Evolutionary conservation across 1,140 invertebrate genomes (phyloP).

Genomic region (roundworm (Caenorhabditis elegans)): DNA sequence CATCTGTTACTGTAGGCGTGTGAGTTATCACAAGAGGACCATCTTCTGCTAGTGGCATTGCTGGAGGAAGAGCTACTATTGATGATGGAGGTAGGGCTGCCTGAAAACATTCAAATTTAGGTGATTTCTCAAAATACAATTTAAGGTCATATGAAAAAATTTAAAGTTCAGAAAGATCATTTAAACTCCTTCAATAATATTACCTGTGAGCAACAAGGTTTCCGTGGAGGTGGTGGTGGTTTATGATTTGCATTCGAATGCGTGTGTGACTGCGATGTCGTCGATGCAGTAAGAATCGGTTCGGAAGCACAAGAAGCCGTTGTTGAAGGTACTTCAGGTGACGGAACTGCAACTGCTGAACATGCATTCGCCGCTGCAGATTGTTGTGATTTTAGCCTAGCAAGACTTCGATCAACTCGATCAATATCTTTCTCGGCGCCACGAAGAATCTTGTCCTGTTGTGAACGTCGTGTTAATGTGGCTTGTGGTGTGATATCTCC

Average conservation of each 20-base stretch:
- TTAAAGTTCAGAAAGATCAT: too few relatives aligned
- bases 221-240: conserved; percentile 39
- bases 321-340: conserved; percentile 8
- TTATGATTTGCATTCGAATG: neutral
- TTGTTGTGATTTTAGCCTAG: neutral
- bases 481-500: conserved; percentile 15
- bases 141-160: too few relatives aligned
- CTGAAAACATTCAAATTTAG: neutral
- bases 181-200: too few relatives aligned
- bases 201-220: conserved; percentile 40
- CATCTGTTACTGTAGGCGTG: conserved; percentile 43
- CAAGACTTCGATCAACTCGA: neutral
- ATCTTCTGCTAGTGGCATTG: conserved; percentile 36
- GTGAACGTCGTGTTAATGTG: neutral
- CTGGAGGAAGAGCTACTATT: conserved; percentile 35
- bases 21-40: conserved; percentile 39
- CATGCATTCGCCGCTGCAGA: neutral
- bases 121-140: neutral
- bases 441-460: neutral
- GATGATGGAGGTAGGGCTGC: conserved; percentile 37
- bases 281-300: neutral
- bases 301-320: neutral
- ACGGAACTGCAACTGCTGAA: neutral
- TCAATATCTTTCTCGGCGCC: neutral
- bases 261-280: neutral